A percentile compares a stretch with the other conserved stretches of the same genome.
Evolutionary conservation across 2,888 invertebrate genomes (phyloP).

Genomic region (Hemithea aestivaria): DNA sequence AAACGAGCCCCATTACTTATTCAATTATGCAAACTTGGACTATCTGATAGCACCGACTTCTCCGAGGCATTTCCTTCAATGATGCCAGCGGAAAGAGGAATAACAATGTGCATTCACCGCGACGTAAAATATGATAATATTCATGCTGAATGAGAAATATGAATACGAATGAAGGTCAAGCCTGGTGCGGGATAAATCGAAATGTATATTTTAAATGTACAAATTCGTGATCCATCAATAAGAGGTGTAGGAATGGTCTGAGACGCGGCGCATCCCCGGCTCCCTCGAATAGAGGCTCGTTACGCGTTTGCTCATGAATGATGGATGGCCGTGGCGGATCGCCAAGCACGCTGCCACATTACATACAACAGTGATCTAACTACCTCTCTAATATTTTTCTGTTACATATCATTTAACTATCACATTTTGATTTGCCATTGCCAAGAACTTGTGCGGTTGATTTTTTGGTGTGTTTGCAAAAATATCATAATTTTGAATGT

Average conservation of each 20-base stretch:
- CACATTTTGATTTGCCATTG: no score
- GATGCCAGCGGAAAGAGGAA: slow-evolving; percentile 48
- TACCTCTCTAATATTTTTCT: no score
- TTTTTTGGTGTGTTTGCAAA: no score
- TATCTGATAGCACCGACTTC: slow-evolving; percentile 56
- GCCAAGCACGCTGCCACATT: slow-evolving; percentile 40
- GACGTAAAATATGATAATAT: slow-evolving; percentile 41
- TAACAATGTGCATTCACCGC: slow-evolving; percentile 52
- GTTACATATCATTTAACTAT: no score
- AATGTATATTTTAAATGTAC: slow-evolving; percentile 46
- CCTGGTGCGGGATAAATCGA: slow-evolving; percentile 43
- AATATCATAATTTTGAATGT: no score
- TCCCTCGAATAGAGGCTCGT: slow-evolving; percentile 69
- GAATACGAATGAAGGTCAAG: slow-evolving; percentile 43
- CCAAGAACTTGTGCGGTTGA: no score
- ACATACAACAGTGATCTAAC: slow-evolving; percentile 4
- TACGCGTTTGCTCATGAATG: slow-evolving; percentile 67
- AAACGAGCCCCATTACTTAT: slow-evolving; percentile 59
- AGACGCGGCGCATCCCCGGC: slow-evolving; percentile 49
- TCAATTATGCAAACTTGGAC: slow-evolving; percentile 65
- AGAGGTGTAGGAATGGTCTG: slow-evolving; percentile 57
- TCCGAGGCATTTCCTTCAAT: slow-evolving; percentile 51
- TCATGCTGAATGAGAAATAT: slow-evolving; percentile 37
- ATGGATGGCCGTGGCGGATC: slow-evolving; percentile 72
- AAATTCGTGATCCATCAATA: slow-evolving; percentile 61